A percentile compares a stretch with the other conserved stretches of the same genome.
Conservation (phyloP, 2,797 vertebrate genomes). For the Psittacula derbiana region DNA sequence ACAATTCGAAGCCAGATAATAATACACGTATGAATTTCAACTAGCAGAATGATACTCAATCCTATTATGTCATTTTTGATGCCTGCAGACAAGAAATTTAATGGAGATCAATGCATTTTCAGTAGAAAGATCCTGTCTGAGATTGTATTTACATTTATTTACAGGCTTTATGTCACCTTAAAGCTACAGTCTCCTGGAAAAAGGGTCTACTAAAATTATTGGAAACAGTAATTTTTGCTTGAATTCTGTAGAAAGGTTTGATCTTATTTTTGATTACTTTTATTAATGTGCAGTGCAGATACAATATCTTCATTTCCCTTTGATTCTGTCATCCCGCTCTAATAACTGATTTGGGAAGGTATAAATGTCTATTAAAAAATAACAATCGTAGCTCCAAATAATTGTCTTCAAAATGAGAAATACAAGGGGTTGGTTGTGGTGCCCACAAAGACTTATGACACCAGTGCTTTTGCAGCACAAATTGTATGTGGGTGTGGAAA, state of each 20-base stretch:
- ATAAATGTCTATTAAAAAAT: background rate
- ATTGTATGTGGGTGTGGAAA: background rate
- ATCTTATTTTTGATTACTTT: conserved; percentile 7
- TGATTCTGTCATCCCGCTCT: background rate
- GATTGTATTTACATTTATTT: conserved; percentile 16
- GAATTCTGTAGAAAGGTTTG: background rate
- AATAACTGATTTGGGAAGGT: background rate
- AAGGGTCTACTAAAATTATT: background rate
- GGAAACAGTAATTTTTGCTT: conserved; percentile 6
- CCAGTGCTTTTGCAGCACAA: conserved; percentile 6
- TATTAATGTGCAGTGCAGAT: background rate
- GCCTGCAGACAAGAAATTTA: conserved; percentile 32
- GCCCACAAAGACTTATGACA: background rate
- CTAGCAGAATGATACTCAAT: background rate
- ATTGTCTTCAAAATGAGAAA: background rate
- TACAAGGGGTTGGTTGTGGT: background rate
- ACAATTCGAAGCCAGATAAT: conserved; percentile 35
- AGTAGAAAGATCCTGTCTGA: background rate
- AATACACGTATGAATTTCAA: background rate
- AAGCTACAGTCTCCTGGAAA: background rate
- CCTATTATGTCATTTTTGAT: background rate
- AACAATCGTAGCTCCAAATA: background rate
- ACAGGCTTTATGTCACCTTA: background rate
- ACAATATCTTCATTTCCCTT: background rate
- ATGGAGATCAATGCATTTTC: background rate